A percentile compares a stretch with the other conserved stretches of the same genome.
Conservation (phyloP, 2,113 vertebrate genomes). For the Nothoprocta pentlandii region DNA sequence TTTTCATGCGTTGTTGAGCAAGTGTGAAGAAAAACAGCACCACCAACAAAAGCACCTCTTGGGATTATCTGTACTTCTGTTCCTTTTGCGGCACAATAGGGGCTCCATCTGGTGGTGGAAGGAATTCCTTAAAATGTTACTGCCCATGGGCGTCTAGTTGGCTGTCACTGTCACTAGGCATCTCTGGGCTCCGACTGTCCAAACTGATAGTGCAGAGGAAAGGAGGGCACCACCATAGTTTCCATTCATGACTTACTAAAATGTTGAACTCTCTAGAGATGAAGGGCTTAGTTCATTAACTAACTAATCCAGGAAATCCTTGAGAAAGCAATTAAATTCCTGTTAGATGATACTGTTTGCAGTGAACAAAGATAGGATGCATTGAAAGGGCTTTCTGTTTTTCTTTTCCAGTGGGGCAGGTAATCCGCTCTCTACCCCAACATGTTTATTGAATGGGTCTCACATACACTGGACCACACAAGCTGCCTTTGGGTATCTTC, state of each 20-base stretch:
- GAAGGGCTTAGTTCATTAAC: not conserved
- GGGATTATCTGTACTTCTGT: not conserved
- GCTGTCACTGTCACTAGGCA: not conserved
- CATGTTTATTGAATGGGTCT: not conserved
- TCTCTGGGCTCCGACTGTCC: not conserved
- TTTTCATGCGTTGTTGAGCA: not conserved
- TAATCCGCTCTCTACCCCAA: not conserved
- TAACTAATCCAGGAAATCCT: not conserved
- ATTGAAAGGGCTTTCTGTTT: not conserved
- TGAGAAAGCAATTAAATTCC: not conserved
- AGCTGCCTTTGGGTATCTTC: not conserved
- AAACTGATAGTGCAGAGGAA: not conserved
- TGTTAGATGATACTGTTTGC: not conserved
- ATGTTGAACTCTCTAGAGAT: not conserved
- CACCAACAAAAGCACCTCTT: not conserved
- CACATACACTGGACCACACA: not conserved
- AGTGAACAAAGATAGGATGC: not conserved
- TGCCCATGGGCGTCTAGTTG: not conserved
- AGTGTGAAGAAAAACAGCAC: not conserved
- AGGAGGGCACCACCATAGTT: not conserved
- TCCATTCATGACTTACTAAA: not conserved
- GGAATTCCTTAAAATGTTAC: not conserved
- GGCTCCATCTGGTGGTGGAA: constrained; percentile 81
- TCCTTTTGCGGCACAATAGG: constrained; percentile 44
- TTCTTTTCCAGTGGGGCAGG: not conserved